These are phyloP conservation scores for Gadus chalcogrammus DNA, from an alignment of 2,113 vertebrate genomes.

Conservation along the genomic window DNA sequence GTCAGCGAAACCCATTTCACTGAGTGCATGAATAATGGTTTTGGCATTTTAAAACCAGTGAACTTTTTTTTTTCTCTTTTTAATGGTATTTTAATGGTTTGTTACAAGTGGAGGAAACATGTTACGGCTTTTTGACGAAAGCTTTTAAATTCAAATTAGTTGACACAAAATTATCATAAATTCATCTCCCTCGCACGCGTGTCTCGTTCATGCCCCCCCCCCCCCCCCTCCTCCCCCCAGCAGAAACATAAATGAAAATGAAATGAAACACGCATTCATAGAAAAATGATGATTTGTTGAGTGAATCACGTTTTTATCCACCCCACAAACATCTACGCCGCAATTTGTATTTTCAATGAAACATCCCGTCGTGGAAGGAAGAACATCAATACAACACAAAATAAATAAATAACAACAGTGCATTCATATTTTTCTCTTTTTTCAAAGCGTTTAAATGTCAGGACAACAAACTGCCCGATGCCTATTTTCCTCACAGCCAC, in stretches of 20 bases:
- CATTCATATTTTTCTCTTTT: conserved; percentile 45
- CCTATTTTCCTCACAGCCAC: conserved; percentile 36
- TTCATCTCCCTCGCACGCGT: too few species aligned
- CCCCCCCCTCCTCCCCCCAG: too few species aligned
- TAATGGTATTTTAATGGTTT: not conserved
- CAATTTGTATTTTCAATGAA: conserved; percentile 23
- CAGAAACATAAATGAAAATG: too few species aligned
- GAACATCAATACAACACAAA: not conserved
- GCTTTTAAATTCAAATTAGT: too few species aligned
- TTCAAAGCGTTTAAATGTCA: conserved; percentile 45
- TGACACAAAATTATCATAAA: too few species aligned
- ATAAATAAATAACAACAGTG: conserved; percentile 41
- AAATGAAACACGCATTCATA: too few species aligned
- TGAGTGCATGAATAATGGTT: not conserved
- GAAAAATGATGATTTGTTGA: too few species aligned
- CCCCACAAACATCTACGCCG: not conserved
- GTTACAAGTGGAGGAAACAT: too few species aligned
- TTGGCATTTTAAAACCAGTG: conserved; percentile 5
- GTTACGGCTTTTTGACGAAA: too few species aligned
- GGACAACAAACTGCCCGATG: conserved; percentile 31
- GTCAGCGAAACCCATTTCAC: conserved; percentile 6
- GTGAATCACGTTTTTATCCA: too few species aligned
- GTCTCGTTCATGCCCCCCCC: too few species aligned
- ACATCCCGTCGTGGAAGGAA: conserved; percentile 15
- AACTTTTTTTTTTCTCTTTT: not conserved